Evolutionary conservation across 2,113 vertebrate species (phyloP), one percentile per base, ranked within the genome.

Genomic region (Heterotis niloticus): DNA sequence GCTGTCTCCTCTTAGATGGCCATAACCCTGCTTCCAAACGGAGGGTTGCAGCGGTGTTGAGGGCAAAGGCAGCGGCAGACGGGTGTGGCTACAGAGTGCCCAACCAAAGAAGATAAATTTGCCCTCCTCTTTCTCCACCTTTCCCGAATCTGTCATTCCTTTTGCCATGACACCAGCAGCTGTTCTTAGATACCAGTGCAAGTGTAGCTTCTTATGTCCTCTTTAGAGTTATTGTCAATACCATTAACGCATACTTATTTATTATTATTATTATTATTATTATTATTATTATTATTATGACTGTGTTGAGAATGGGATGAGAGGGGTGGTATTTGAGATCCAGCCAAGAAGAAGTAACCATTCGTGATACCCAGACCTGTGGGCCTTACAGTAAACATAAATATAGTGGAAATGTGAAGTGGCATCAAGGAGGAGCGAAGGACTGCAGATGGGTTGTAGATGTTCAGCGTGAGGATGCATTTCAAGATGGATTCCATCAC

Each of bases 1-100:
- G 93, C 93, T 0, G 90, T 90, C 51, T 95, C 94, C 52, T 96
- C 95, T 84, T 98, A 92, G 85, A 89, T 80, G 85, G 0, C 51
- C 20, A 26, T 52, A 20, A 18, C 26, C 14, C 52, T 11, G 23
- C 9, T 52, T 0, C 0, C 80, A 4, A 77, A 81, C 11, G 0
- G 0, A 80, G 73, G 75, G 18, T 52, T 26, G 10, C 9, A 44
- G 12, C 16, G 11, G 18, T 78, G 86, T 84, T 80, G 79, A 18
- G 18, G 44, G 76, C 59, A 44, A 44, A 3, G 75, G 11, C 17
- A 13, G 28, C 1, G 28, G 59, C 26, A 13, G 66, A 18, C 9
- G 14, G 64, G 51, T 26, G 54, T 67, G 13, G 16, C 4, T 54
- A 16, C 74, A 76, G 29, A 14, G 24, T 23, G 75, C 23, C 14